Conservation (phyloP, 2,113 vertebrate genomes). For the Aegithalos caudatus region DNA sequence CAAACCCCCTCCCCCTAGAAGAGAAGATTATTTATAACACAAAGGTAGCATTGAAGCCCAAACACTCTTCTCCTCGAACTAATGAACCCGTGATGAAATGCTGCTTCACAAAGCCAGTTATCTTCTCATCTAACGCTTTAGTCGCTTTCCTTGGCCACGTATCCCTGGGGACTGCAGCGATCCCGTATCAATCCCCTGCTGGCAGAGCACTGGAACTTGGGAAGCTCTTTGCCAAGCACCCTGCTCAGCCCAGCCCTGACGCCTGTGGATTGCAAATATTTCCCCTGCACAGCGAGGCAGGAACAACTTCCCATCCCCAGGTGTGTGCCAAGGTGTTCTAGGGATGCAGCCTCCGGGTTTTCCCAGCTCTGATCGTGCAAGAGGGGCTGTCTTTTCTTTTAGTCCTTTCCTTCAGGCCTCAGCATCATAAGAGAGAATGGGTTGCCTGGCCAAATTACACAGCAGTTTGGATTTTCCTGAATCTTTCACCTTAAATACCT, state of each 20-base stretch:
- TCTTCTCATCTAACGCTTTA: background rate
- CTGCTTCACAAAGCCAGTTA: constrained; percentile 54
- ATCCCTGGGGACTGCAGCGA: background rate
- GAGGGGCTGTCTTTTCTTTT: background rate
- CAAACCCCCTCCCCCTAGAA: background rate
- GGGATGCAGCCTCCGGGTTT: background rate
- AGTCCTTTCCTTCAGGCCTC: background rate
- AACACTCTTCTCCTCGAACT: background rate
- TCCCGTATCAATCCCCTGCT: fast-evolving
- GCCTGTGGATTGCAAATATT: background rate
- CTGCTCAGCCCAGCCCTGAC: fast-evolving
- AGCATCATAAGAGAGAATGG: fast-evolving
- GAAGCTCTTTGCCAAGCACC: background rate
- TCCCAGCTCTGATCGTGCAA: background rate
- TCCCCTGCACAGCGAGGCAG: background rate
- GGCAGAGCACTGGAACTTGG: background rate
- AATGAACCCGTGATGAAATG: constrained; percentile 78
- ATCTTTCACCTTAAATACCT: background rate
- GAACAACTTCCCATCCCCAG: background rate
- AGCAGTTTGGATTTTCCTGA: background rate
- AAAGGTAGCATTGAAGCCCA: constrained; percentile 77
- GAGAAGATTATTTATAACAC: constrained; percentile 40
- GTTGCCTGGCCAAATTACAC: background rate
- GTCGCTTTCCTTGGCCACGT: background rate
- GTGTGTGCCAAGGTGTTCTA: fast-evolving